Evolutionary conservation across 2,797 vertebrate species (phyloP), one percentile per base, ranked within the genome.

Genomic region (Crax fasciolata): DNA sequence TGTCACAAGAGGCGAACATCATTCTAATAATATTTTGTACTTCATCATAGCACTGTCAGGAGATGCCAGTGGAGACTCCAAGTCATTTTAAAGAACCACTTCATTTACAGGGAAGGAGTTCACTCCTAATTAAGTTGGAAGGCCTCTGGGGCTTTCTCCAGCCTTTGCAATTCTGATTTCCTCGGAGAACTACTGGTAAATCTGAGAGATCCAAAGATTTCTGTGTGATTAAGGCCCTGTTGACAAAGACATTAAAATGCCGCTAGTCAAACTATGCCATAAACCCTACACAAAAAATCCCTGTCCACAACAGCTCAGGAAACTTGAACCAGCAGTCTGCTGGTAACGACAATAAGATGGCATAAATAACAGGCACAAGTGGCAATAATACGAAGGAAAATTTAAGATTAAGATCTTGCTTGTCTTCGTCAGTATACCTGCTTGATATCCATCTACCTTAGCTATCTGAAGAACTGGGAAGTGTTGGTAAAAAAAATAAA

Each of bases 91-190:
- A 96, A 97, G 94, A 94, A 96, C 89, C 83, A 91, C 96, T 96
- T 97, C 94, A 96, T 97, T 97, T 97, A 94, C 77, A 75, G 85
- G 83, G 89, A 95, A 94, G 67, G 83, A 96, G 93, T 96, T 96
- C 96, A 90, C 85, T 96, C 85, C 89, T 97, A 97, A 97, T 97
- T 96, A 97, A 96, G 95, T 89, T 84, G 85, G 91, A 90, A 96
- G 91, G 87, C 87, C 96, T 93, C 93, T 90, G 85, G 83, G 93
- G 96, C 67, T 96, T 95, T 95, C 80, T 79, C 49, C 80, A 96
- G 95, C 91, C 89, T 96, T 96, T 95, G 95, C 94, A 96, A 96
- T 97, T 95, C 85, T 96, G 93, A 96, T 96, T 97, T 97, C 96
- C 96, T 96, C 76, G n/a, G 94, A 94, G 95, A 91, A 94, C 71